These are phyloP conservation scores for Chrysotoxum bicinctum DNA, from an alignment of 2,888 invertebrate genomes.

Conservation along the genomic window DNA sequence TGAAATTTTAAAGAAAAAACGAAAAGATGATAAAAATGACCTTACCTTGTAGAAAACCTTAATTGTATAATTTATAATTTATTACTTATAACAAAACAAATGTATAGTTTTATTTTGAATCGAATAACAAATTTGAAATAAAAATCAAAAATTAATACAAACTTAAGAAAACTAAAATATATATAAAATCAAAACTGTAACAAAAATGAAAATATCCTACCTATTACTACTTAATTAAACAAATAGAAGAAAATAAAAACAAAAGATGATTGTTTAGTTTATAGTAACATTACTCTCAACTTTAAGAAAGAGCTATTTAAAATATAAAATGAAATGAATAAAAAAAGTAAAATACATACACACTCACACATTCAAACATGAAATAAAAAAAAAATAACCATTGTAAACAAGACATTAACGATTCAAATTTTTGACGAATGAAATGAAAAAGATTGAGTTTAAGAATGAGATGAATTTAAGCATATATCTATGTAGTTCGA, in stretches of 20 bases:
- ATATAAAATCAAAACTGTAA: constrained; percentile 31
- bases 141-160: background rate
- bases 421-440: background rate
- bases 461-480: no score
- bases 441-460: no score
- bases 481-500: no score
- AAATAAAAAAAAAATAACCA: background rate
- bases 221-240: constrained; percentile 36
- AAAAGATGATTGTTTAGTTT: constrained; percentile 9
- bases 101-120: constrained; percentile 20
- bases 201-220: constrained; percentile 56
- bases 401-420: background rate
- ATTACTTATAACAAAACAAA: constrained; percentile 4
- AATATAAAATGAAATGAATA: constrained; percentile 5
- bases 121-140: background rate
- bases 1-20: constrained; percentile 13
- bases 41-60: constrained; percentile 57
- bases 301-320: constrained; percentile 9
- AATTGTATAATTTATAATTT: constrained; percentile 54
- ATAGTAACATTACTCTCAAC: constrained; percentile 1
- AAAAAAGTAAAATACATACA: background rate
- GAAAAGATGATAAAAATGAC: background rate
- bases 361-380: background rate
- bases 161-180: background rate
- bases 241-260: background rate